Base-by-base conservation (phyloP, 1,140 invertebrate genomes). In the Drosophila rhopaloa region DNA sequence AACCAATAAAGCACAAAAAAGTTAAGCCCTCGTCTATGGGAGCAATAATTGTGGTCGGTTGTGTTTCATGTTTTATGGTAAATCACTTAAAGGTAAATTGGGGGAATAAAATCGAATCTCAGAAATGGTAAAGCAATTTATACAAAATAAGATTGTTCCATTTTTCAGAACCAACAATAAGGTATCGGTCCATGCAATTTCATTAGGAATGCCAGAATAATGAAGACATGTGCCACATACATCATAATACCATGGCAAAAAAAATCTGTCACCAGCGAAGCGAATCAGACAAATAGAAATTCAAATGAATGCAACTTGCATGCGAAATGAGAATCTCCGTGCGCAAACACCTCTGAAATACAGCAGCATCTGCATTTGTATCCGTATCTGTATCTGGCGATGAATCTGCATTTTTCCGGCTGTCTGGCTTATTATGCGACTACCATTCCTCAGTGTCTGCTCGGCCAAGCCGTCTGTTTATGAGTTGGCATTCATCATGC, bases 291-390 rank as follows among this genome's bases (percentile, higher is more conserved):
- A 40, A 72, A 76, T 72, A 54, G 73, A 76, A 72, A 67, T 65
- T 75, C 60, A 70, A 80, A 75, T 78, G 56, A 78, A 77, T 84
- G 81, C 63, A 81, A 75, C 74, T 85, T 80, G 81, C 77, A 74
- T 77, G 58, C 63, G 38, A 65, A 74, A 70, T 80, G 77, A 72
- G 51, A 47, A 60, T 40, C 66, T 37, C 59, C 19, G 41, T 38
- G 29, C 57, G 29, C 57, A 38, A 19, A 48, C 68, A 55, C 48
- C 19, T 65, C 29, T 51, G 38, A 38, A 47, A 53, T 19, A 73
- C 10, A 37, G 35, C 61, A 70, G 48, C 44, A 67, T 47, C 48
- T 48, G 67, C 27, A 41, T 35, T 11, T 68, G 47, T 37, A 62
- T 37, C 29, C 62, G 58, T 44, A 67, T 40, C 51, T 71, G 55